Conservation (phyloP, 2,888 invertebrate genomes). For the Tachina lurida region DNA sequence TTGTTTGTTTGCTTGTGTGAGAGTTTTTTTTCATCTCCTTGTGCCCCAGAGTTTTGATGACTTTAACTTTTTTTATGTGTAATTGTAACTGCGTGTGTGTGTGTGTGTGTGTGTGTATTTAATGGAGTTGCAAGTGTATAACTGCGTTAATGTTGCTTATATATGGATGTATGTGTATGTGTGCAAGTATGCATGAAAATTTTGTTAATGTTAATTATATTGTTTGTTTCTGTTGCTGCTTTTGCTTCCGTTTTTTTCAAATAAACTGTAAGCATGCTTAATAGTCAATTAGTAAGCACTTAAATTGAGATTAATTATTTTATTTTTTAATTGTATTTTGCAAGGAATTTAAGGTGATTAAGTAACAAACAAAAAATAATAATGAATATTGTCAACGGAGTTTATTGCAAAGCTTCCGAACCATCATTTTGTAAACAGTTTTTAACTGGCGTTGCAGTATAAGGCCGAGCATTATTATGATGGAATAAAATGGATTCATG, state of each 20-base stretch:
- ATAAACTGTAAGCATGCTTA: conserved; percentile 54
- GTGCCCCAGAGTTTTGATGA: conserved; percentile 37
- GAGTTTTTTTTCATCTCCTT: conserved; percentile 16
- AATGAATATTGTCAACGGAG: background rate
- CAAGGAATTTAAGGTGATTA: background rate
- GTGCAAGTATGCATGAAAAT: conserved; percentile 16
- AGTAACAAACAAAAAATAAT: background rate
- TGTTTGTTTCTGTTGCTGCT: conserved; percentile 49
- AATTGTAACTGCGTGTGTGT: background rate
- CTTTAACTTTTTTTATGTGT: conserved; percentile 45
- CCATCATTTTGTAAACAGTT: no score
- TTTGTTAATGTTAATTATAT: conserved; percentile 55
- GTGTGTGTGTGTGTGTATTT: conserved; percentile 7
- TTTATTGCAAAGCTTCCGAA: no score
- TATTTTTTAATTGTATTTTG: conserved; percentile 21
- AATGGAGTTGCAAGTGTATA: background rate
- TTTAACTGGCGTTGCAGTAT: no score
- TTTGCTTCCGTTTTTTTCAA: conserved; percentile 33
- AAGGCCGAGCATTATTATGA: no score
- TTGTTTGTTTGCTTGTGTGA: conserved; percentile 32
- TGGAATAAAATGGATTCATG: no score
- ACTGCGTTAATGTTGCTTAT: background rate
- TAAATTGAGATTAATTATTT: conserved; percentile 65
- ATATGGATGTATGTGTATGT: background rate
- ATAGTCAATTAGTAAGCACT: conserved; percentile 68